These are phyloP conservation scores for Bellardia bayeri DNA, from an alignment of 2,888 invertebrate species.

Conservation along the genomic window DNA sequence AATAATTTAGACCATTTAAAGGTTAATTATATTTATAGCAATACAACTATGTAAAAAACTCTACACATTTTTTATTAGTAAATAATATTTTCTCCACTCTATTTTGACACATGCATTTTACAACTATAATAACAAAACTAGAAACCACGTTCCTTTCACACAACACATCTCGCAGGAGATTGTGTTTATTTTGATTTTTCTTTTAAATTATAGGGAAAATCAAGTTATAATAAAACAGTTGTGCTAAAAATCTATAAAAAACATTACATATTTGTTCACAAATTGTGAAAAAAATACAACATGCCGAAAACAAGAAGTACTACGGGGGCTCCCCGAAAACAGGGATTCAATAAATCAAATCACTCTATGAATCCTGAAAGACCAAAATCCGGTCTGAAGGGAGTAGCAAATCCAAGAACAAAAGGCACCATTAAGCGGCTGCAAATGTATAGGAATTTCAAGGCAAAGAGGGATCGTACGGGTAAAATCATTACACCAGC, in stretches of 20 bases:
- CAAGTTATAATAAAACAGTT: neutral
- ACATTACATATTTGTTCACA: neutral
- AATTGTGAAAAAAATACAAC: neutral
- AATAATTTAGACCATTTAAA: neutral
- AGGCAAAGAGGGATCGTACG: conserved; percentile 94
- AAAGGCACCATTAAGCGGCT: conserved; percentile 97
- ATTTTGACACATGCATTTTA: conserved; percentile 33
- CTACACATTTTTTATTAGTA: conserved; percentile 1
- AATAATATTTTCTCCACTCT: conserved; percentile 16
- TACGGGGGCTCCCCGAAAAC: conserved; percentile 90
- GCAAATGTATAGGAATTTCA: conserved; percentile 99
- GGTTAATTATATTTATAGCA: neutral
- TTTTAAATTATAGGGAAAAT: conserved; percentile 4
- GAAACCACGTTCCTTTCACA: conserved; percentile 63
- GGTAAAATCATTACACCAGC: conserved; percentile 97
- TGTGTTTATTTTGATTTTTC: conserved; percentile 37
- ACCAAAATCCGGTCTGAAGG: conserved; percentile 90
- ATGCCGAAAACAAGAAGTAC: conserved; percentile 91
- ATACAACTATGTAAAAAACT: conserved; percentile 21
- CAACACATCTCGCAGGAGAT: neutral
- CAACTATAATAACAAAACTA: conserved; percentile 1
- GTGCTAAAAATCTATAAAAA: neutral
- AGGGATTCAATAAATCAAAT: conserved; percentile 93
- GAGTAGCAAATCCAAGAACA: conserved; percentile 93
- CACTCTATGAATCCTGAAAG: conserved; percentile 99